Conservation (phyloP, 1,140 invertebrate genomes). For the Drosophila kurseongensis region DNA sequence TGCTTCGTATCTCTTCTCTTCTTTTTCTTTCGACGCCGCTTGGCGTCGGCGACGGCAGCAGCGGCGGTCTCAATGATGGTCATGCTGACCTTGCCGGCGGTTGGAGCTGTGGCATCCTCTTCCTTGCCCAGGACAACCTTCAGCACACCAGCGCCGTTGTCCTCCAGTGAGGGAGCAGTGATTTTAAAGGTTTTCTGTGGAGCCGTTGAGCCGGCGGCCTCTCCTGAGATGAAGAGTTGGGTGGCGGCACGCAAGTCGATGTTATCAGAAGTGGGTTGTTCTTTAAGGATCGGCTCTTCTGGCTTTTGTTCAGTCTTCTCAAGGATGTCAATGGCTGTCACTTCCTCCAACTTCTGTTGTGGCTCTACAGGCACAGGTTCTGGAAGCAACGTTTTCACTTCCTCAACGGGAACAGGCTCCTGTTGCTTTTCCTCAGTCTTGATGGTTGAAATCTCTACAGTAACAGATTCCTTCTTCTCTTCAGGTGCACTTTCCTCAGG, state of each 20-base stretch:
- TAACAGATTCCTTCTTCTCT: background rate
- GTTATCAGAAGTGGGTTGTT: slow-evolving; percentile 20
- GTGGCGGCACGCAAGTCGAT: slow-evolving; percentile 68
- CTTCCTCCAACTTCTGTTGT: background rate
- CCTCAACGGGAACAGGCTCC: background rate
- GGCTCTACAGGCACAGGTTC: background rate
- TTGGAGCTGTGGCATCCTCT: slow-evolving; percentile 19
- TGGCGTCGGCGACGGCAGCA: slow-evolving; percentile 62
- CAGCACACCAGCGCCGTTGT: slow-evolving; percentile 65
- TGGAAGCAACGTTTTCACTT: background rate
- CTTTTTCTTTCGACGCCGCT: slow-evolving; percentile 84
- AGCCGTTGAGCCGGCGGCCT: slow-evolving; percentile 50
- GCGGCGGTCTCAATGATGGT: slow-evolving; percentile 69
- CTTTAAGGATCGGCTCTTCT: background rate
- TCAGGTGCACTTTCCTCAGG: background rate
- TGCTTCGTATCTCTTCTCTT: slow-evolving; percentile 75
- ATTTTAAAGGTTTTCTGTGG: slow-evolving; percentile 67
- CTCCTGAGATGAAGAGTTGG: slow-evolving; percentile 75
- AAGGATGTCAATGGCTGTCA: background rate
- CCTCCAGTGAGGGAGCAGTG: slow-evolving; percentile 71
- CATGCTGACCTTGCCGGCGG: slow-evolving; percentile 69
- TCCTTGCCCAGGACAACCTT: slow-evolving; percentile 56
- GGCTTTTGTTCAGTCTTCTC: slow-evolving; percentile 17
- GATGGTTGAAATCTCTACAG: background rate
- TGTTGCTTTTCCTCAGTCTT: background rate